These are phyloP conservation scores for Cherax destructor DNA, from an alignment of 1,140 invertebrate genomes.

Conservation along the genomic window DNA sequence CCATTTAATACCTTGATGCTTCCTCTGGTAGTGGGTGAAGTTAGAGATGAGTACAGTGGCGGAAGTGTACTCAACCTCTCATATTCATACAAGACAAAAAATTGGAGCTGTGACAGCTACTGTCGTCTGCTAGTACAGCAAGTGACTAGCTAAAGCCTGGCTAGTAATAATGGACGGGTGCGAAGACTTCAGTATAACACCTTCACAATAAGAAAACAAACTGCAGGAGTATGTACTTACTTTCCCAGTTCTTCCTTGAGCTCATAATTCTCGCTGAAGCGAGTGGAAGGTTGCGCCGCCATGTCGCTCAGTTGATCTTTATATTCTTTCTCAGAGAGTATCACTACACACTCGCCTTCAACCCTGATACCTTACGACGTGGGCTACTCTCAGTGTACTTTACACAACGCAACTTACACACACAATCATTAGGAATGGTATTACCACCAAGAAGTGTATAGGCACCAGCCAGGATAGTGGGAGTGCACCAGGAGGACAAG, in stretches of 20 bases:
- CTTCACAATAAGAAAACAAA: not conserved
- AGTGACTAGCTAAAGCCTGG: too few relatives aligned
- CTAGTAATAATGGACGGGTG: too few relatives aligned
- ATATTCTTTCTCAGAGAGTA: constrained; percentile 51
- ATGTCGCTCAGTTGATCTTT: constrained; percentile 69
- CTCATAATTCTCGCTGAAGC: constrained; percentile 99
- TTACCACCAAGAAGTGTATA: constrained; percentile 55
- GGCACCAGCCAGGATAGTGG: constrained; percentile 38
- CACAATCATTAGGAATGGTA: constrained; percentile 62
- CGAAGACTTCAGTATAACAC: too few relatives aligned
- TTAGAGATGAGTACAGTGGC: too few relatives aligned
- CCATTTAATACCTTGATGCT: not conserved
- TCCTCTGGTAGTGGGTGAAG: too few relatives aligned
- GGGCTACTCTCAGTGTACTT: constrained; percentile 44
- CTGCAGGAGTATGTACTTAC: constrained; percentile 82
- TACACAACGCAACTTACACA: constrained; percentile 59
- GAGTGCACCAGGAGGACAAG: constrained; percentile 47
- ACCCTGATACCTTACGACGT: constrained; percentile 51
- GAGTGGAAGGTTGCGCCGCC: constrained; percentile 75
- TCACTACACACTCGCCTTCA: constrained; percentile 48
- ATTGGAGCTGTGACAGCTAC: too few relatives aligned
- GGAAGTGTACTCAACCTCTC: too few relatives aligned
- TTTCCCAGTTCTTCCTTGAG: constrained; percentile 99
- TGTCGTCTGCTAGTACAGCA: constrained; percentile 38
- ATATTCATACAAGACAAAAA: too few relatives aligned